Conservation (phyloP, 2,888 invertebrate genomes). For the Melolontha melolontha region DNA sequence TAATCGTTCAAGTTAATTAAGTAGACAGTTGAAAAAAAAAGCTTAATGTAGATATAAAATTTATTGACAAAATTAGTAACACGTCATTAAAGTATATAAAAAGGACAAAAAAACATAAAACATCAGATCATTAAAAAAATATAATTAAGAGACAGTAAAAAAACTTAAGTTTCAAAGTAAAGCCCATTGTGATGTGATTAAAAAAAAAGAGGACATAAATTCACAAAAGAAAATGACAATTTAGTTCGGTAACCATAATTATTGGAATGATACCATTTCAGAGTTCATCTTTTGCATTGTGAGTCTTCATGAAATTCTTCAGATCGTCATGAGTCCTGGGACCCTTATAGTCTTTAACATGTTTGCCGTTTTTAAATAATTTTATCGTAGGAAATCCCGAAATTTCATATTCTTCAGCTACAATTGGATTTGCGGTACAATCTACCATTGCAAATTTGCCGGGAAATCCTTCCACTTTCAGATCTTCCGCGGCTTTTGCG, state of each 20-base stretch:
- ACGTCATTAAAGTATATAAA: too few relatives aligned
- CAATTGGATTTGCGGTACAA: constrained; percentile 72
- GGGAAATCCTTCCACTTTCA: constrained; percentile 63
- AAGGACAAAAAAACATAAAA: not conserved
- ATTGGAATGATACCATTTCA: constrained; percentile 38
- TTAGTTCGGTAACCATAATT: too few relatives aligned
- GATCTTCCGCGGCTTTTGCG: constrained; percentile 68
- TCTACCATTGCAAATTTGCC: constrained; percentile 72
- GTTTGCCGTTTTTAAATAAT: constrained; percentile 70
- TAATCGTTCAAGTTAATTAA: too few relatives aligned
- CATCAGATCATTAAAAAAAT: constrained; percentile 13
- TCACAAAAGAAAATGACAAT: too few relatives aligned
- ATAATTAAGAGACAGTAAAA: not conserved
- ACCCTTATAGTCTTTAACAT: constrained; percentile 70
- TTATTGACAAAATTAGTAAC: constrained; percentile 7
- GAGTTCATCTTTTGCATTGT: constrained; percentile 13
- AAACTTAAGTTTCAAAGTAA: not conserved
- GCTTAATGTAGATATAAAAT: not conserved
- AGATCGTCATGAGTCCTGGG: constrained; percentile 70
- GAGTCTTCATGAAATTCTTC: constrained; percentile 66
- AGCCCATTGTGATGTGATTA: too few relatives aligned
- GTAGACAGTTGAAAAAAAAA: not conserved
- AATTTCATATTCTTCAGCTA: constrained; percentile 72
- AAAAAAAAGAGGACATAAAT: too few relatives aligned
- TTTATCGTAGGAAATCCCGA: constrained; percentile 78